phyloP scores from a whole-genome alignment of 2,113 vertebrate species.

The Cheilinus undulatus region DNA sequence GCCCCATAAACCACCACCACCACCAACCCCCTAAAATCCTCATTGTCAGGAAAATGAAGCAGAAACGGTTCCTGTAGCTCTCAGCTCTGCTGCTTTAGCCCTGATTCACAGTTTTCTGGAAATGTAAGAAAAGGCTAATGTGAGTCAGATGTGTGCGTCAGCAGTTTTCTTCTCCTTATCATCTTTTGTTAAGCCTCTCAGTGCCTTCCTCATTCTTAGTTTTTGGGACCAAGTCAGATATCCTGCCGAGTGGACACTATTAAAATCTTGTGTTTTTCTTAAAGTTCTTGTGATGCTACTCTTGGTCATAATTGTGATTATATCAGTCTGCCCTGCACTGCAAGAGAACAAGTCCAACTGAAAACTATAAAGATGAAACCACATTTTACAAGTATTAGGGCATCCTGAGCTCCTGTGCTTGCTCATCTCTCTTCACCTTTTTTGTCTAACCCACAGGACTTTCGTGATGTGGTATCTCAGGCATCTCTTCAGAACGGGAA shows the following conservation, averaged over 20 bases:
- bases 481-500: constrained; percentile 91
- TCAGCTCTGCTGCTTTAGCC: neutral
- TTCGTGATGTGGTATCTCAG: constrained; percentile 90
- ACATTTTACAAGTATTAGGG: no score
- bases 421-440: neutral
- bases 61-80: constrained; percentile 10
- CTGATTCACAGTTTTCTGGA: constrained; percentile 29
- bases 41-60: constrained; percentile 57
- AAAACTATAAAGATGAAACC: neutral
- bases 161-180: constrained; percentile 4
- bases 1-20: constrained; percentile 55
- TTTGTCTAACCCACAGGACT: constrained; percentile 85
- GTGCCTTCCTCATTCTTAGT: neutral
- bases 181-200: neutral
- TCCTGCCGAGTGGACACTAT: neutral
- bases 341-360: neutral
- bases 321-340: neutral
- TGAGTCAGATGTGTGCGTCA: constrained; percentile 29
- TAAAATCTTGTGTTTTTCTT: neutral
- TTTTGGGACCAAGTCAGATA: neutral
- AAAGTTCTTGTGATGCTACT: neutral
- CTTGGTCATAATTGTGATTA: neutral
- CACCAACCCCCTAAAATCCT: constrained; percentile 6
- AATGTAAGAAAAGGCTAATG: constrained; percentile 26
- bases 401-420: neutral